phyloP scores from a whole-genome alignment of 2,113 vertebrate genomes.

The Perccottus glenii region DNA sequence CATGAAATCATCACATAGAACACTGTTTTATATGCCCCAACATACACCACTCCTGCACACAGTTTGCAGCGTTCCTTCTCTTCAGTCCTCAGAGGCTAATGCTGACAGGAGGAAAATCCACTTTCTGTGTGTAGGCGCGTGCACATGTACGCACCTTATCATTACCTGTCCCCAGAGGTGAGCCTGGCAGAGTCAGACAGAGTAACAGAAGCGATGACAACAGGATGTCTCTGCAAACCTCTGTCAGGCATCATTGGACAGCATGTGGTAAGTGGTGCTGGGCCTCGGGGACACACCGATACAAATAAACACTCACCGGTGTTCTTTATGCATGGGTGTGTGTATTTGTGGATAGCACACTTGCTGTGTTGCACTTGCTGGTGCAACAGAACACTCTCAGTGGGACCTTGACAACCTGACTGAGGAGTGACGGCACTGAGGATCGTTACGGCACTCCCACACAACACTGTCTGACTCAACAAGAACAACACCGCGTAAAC shows the following conservation, averaged over 20 bases:
- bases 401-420: constrained; percentile 62
- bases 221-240: constrained; percentile 56
- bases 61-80: not conserved
- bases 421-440: constrained; percentile 49
- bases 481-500: constrained; percentile 35
- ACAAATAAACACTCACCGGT: constrained; percentile 7
- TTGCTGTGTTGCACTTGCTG: constrained; percentile 38
- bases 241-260: constrained; percentile 68
- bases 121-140: constrained; percentile 4
- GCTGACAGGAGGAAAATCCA: constrained; percentile 35
- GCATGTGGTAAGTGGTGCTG: constrained; percentile 59
- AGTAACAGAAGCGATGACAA: constrained; percentile 54
- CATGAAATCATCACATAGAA: not conserved
- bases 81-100: constrained; percentile 34
- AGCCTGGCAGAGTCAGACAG: constrained; percentile 60
- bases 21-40: not conserved
- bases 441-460: constrained; percentile 44
- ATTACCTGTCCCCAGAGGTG: constrained; percentile 66
- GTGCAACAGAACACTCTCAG: constrained; percentile 53
- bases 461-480: constrained; percentile 51
- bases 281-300: constrained; percentile 22
- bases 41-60: too few species aligned
- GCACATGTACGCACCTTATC: constrained; percentile 32
- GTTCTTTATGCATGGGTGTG: constrained; percentile 20
- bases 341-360: constrained; percentile 33